These are phyloP conservation scores for Aleiodes leptofemur DNA, from an alignment of 2,888 invertebrate species.

Conservation along the genomic window DNA sequence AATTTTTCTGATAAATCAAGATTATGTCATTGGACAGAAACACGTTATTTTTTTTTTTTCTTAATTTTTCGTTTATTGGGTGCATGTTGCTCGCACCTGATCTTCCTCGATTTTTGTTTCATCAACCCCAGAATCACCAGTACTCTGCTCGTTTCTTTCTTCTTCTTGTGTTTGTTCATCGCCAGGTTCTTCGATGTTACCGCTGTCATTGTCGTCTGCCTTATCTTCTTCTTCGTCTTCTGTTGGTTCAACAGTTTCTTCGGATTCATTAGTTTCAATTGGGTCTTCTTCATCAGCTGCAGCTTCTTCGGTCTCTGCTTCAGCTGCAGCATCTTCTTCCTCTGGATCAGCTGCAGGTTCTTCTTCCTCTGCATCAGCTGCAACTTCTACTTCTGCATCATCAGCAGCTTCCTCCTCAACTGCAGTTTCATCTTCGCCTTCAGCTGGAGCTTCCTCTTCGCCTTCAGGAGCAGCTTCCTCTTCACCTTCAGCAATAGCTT, in stretches of 20 bases:
- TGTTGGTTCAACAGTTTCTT: slow-evolving; percentile 1
- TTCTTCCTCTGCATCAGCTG: slow-evolving; percentile 33
- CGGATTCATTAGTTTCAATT: not conserved
- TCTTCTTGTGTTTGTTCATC: slow-evolving; percentile 64
- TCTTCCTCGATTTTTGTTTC: slow-evolving; percentile 78
- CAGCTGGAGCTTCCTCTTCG: slow-evolving; percentile 22
- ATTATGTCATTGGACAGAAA: too few relatives aligned
- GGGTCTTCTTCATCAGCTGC: slow-evolving; percentile 36
- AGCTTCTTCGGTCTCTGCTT: slow-evolving; percentile 22
- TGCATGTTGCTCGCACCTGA: slow-evolving; percentile 63
- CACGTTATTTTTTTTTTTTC: too few relatives aligned
- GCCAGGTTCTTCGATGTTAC: slow-evolving; percentile 47
- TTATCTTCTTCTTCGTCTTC: slow-evolving; percentile 45
- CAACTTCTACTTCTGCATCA: slow-evolving; percentile 45
- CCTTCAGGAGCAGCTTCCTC: slow-evolving; percentile 44
- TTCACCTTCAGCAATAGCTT: slow-evolving; percentile 47
- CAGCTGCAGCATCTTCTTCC: slow-evolving; percentile 14
- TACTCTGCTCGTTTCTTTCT: slow-evolving; percentile 73
- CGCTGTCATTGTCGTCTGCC: slow-evolving; percentile 59
- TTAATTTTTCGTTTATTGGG: slow-evolving; percentile 24
- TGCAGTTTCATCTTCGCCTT: too few relatives aligned
- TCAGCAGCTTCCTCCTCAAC: not conserved
- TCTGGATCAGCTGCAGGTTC: slow-evolving; percentile 1
- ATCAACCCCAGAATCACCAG: slow-evolving; percentile 76
- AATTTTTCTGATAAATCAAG: too few relatives aligned